These are phyloP conservation scores for Cyphomyrus discorhynchus DNA, from an alignment of 2,113 vertebrate genomes.

Conservation along the genomic window DNA sequence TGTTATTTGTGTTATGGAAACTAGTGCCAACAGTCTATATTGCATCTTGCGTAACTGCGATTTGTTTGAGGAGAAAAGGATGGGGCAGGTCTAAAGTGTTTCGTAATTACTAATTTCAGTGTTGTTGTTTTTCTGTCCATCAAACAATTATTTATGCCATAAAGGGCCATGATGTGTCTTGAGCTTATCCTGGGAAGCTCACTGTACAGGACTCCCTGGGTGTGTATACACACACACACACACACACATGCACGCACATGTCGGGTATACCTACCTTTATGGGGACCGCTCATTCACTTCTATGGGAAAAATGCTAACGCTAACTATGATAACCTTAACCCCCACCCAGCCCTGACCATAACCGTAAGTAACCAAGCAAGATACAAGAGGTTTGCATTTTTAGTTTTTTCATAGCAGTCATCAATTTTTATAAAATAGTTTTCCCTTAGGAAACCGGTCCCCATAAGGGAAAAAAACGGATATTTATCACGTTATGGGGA, in stretches of 20 bases:
- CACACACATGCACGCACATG: background rate
- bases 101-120: background rate
- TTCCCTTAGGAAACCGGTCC: too few relatives aligned
- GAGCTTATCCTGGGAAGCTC: background rate
- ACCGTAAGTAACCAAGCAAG: background rate
- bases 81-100: background rate
- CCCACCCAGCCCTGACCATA: background rate
- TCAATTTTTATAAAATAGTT: too few relatives aligned
- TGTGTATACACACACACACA: background rate
- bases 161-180: background rate
- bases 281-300: background rate
- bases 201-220: background rate
- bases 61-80: background rate
- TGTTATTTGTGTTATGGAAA: background rate
- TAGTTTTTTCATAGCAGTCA: too few relatives aligned
- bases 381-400: background rate
- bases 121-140: background rate
- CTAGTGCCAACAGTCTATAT: background rate
- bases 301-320: background rate
- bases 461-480: too few relatives aligned
- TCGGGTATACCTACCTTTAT: background rate
- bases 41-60: background rate
- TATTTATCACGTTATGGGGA: too few relatives aligned
- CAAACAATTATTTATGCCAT: background rate
- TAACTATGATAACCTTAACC: background rate